Base-by-base conservation (phyloP, 2,113 vertebrate species). In the Donacobius atricapilla region DNA sequence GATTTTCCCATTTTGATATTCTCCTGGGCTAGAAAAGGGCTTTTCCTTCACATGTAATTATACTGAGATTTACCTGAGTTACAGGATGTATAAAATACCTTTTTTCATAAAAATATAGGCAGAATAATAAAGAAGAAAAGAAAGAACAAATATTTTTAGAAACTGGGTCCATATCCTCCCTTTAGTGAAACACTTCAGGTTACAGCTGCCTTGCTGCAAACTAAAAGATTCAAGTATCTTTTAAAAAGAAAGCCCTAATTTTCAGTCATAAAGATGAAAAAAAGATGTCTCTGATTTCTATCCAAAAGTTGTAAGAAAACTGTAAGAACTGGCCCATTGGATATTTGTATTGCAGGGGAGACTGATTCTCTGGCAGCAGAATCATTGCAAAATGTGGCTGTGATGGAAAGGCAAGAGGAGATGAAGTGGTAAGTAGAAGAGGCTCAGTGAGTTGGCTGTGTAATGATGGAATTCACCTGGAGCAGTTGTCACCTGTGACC, bases 31-130 rank as follows among this genome's bases (percentile, higher is more conserved):
- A 88, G 13, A 73, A 94, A 89, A 66, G 8, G 8, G 4, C 1
- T 90, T 90, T 93, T 66, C 35, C 16, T 91, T 94, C 90, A 93
- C 14, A 45, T 78, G 28, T 21, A 88, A 90, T 97, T 96, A 86
- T 61, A 57, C 1, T 94, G 88, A 93, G 27, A 66, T 89, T 80
- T 95, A 90, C 93, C 92, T 80, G 85, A 77, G 16, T 51, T 88
- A 51, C 24, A 64, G n/a, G 20, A 72, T 30, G 4, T 51, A 58
- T 47, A 92, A 80, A 85, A 65, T 45, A 8, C 15, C 4, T 79
- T 80, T 48, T 48, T 85, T 57, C 16, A 47, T 37, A 33, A 87
- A 95, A 83, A 83, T 51, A 30, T 10, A 47, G 2, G 9, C 15
- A 66, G 31, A 57, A 75, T 24, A 25, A 39, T 39, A 80, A 60